phyloP scores from a whole-genome alignment of 2,797 vertebrate genomes.

The Danio albolineatus region DNA sequence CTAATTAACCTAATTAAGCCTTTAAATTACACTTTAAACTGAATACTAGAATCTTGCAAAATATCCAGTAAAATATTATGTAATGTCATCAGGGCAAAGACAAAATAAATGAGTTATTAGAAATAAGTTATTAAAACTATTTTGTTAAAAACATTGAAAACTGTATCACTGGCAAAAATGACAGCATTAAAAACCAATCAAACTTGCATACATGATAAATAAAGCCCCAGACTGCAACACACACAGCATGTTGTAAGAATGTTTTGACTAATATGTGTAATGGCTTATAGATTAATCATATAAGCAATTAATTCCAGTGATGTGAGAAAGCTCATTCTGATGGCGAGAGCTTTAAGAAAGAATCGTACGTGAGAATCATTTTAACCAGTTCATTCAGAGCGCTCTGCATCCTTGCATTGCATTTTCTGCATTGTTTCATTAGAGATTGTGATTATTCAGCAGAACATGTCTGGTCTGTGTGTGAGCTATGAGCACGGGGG shows the following conservation, averaged over 20 bases:
- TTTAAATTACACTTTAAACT: too few relatives aligned
- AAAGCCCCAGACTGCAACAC: background rate
- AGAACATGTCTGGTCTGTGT: conserved; percentile 50
- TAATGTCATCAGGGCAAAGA: too few relatives aligned
- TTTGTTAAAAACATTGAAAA: too few relatives aligned
- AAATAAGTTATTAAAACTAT: too few relatives aligned
- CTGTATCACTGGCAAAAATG: background rate
- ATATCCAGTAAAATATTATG: too few relatives aligned
- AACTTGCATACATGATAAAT: conserved; percentile 11
- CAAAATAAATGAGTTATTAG: too few relatives aligned
- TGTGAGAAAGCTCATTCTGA: conserved; percentile 44
- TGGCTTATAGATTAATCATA: conserved; percentile 33
- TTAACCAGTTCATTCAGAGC: conserved; percentile 41
- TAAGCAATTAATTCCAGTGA: conserved; percentile 37
- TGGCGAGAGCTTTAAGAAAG: conserved; percentile 20
- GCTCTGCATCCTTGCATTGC: conserved; percentile 2
- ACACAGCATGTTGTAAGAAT: conserved; percentile 8
- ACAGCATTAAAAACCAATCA: background rate
- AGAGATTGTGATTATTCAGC: conserved; percentile 63
- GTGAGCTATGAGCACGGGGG: conserved; percentile 42
- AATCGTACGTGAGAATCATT: conserved; percentile 4
- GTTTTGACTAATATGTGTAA: conserved; percentile 30
- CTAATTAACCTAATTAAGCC: too few relatives aligned
- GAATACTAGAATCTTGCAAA: too few relatives aligned
- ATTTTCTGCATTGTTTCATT: conserved; percentile 53